These are phyloP conservation scores for Rhopalosiphum padi DNA, from an alignment of 1,140 invertebrate species.

Conservation along the genomic window DNA sequence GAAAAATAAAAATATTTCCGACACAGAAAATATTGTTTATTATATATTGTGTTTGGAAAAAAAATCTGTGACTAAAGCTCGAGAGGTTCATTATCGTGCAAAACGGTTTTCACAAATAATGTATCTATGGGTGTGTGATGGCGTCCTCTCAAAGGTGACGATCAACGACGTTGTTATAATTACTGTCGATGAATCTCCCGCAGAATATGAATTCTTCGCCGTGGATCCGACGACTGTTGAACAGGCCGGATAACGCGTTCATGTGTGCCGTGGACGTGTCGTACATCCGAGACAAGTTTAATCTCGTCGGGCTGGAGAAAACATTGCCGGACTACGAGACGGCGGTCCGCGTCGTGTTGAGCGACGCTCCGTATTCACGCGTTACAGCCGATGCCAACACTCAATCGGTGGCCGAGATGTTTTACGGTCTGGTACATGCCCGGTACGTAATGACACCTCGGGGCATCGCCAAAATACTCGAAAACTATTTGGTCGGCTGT, in stretches of 20 bases:
- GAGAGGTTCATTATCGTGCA: neutral
- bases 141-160: neutral
- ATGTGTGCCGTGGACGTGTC: neutral
- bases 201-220: neutral
- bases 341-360: neutral
- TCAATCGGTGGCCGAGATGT: neutral
- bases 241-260: slow-evolving; percentile 22
- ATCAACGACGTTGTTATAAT: neutral
- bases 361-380: neutral
- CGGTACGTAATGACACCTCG: slow-evolving; percentile 9
- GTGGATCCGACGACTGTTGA: neutral
- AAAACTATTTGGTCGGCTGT: neutral
- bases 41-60: neutral
- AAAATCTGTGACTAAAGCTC: neutral
- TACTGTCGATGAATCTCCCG: neutral
- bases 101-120: neutral
- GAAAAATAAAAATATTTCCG: neutral
- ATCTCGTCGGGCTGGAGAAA: neutral
- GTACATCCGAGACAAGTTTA: neutral
- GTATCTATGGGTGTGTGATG: too few relatives aligned
- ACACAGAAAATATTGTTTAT: neutral
- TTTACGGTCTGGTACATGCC: slow-evolving; percentile 35
- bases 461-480: neutral
- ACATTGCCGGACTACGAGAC: neutral
- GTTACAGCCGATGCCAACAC: fast-evolving